phyloP scores from a whole-genome alignment of 2,797 vertebrate genomes.

The Rhodeus uyekii region DNA sequence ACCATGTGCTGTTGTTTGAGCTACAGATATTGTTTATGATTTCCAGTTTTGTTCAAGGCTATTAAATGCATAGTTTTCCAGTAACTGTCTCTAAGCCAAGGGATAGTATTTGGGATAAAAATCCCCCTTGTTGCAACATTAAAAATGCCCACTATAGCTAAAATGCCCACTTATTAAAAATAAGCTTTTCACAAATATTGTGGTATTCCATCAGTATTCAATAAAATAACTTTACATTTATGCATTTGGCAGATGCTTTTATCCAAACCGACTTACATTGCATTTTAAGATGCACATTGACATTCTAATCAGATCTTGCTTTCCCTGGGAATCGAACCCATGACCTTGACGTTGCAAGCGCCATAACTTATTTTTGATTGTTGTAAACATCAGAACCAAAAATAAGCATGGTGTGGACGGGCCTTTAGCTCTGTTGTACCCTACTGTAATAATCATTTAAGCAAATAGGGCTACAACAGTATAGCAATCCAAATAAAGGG shows the following conservation, averaged over 20 bases:
- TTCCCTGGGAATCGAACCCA: too few relatives aligned
- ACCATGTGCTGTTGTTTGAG: background rate
- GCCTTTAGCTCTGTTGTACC: background rate
- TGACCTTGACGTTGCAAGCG: too few relatives aligned
- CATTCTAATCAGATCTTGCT: too few relatives aligned
- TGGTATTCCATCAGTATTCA: background rate
- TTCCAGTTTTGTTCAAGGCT: background rate
- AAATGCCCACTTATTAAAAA: background rate
- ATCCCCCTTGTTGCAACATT: background rate
- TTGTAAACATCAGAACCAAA: background rate
- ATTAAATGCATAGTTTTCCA: background rate
- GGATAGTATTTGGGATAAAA: background rate
- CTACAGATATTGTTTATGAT: background rate
- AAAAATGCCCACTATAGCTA: background rate
- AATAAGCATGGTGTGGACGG: background rate
- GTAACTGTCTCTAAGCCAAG: background rate
- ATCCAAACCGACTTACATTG: too few relatives aligned
- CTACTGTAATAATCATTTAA: constrained; percentile 15
- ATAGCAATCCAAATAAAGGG: constrained; percentile 22
- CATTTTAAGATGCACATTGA: too few relatives aligned
- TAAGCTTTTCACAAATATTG: background rate
- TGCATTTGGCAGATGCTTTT: too few relatives aligned
- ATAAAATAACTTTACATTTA: too few relatives aligned
- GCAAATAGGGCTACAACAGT: constrained; percentile 36
- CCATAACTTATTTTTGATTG: background rate